Evolutionary conservation across 2,797 vertebrate species (phyloP), one percentile per base, ranked within the genome.

Genomic region (Dryobates pubescens): DNA sequence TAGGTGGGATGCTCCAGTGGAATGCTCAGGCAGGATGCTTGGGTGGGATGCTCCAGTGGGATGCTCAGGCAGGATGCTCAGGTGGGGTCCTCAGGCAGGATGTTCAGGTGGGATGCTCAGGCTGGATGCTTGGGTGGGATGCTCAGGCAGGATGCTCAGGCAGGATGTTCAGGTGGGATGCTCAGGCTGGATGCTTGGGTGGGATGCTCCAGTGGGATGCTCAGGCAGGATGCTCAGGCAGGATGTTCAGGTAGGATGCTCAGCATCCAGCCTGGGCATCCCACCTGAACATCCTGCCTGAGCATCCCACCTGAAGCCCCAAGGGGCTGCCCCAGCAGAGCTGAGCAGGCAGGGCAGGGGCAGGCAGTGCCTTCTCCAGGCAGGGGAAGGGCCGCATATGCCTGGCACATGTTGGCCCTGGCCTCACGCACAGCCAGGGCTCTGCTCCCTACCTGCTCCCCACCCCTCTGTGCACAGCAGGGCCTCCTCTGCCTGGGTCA

Each of bases 381-480:
- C 58, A 5, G 54, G n/a, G 38, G 76, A 64, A 36, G 0, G 10
- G 75, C 71, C 2, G 2, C 78, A 94, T 92, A 78, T 96, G 96
- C 92, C 38, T 12, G 90, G 92, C 96, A 96, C 6, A 94, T 96
- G 96, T 96, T 79, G 7, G 14, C 45, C 63, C 65, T 1, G 1
- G 82, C 47, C 65, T 56, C 6, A 1, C 1, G 9, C 67, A n/a
- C 49, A 51, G 64, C 68, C 85, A 58, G 83, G 1, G 2, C 72
- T 71, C 81, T 13, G 67, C 89, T 96, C 82, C 84, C 91, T 97
- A 95, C 94, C 96, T 97, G 93, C 79, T 86, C 86, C 16, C 17
- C 73, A 53, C 69, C 92, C 94, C 90, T 58, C 90, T 73, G 93
- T 81, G 85, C 94, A 81, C 94, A 93, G 95, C 43, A 0, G 94